Percentiles rank a stretch among this genome's conserved stretches.
Conservation (phyloP, 2,888 invertebrate species). For the Tipula helvola region DNA sequence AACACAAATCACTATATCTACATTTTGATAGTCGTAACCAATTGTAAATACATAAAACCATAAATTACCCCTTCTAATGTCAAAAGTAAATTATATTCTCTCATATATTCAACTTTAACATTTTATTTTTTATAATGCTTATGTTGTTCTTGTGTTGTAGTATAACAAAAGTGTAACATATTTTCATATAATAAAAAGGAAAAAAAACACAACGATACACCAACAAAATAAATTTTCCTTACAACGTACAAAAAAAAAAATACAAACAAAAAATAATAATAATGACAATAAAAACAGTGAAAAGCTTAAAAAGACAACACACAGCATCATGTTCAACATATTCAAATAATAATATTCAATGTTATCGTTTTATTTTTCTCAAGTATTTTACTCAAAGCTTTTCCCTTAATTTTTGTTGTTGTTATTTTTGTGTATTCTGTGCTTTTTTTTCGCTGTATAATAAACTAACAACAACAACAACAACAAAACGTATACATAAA, state of each 20-base stretch:
- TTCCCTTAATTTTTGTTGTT: neutral
- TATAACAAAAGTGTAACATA: slow-evolving; percentile 4
- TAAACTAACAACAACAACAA: neutral
- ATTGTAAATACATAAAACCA: neutral
- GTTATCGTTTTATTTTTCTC: neutral
- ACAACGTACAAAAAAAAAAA: neutral
- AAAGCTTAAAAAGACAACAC: neutral
- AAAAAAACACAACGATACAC: neutral
- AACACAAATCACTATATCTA: neutral
- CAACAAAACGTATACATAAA: neutral
- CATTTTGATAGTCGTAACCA: neutral
- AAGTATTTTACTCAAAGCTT: neutral
- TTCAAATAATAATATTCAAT: neutral
- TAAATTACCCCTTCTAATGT: neutral
- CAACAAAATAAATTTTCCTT: neutral
- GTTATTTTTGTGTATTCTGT: neutral
- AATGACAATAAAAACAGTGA: neutral
- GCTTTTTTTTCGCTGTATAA: neutral
- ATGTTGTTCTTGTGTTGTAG: neutral
- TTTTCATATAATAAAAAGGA: neutral
- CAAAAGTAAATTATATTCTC: neutral
- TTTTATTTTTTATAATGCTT: neutral
- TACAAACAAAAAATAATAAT: neutral
- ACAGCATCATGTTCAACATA: neutral
- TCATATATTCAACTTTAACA: neutral